Conservation (phyloP, 1,140 invertebrate species). For the Drosophila sp. region DNA sequence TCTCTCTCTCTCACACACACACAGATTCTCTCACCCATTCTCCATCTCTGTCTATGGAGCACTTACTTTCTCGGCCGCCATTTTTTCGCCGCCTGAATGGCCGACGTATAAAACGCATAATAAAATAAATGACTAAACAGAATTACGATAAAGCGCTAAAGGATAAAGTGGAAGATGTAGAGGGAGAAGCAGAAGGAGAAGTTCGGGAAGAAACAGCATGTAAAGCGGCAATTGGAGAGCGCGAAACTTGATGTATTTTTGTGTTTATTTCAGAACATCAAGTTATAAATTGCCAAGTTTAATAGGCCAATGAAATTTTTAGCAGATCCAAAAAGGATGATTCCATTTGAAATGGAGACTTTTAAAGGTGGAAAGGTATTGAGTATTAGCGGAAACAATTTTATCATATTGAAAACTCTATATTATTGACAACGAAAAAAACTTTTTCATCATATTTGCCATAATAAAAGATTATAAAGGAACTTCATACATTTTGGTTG, state of each 20-base stretch:
- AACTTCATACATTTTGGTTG: too few species aligned
- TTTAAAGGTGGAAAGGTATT: neutral
- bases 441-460: too few species aligned
- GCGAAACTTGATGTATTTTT: conserved; percentile 22
- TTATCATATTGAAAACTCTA: neutral
- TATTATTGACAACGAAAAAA: too few species aligned
- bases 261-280: conserved; percentile 18
- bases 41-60: neutral
- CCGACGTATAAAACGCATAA: conserved; percentile 75
- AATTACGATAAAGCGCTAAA: conserved; percentile 70
- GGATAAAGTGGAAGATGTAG: conserved; percentile 11
- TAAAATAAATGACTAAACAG: conserved; percentile 83
- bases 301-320: conserved; percentile 11
- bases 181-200: neutral
- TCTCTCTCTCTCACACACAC: conserved; percentile 6
- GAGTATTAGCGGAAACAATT: neutral
- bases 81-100: conserved; percentile 10
- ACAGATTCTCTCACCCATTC: neutral
- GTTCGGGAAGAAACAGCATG: neutral
- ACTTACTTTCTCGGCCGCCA: conserved; percentile 26
- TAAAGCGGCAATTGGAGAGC: neutral
- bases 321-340: neutral
- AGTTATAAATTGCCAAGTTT: conserved; percentile 17
- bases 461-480: too few species aligned
- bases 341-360: neutral